phyloP scores from a whole-genome alignment of 2,797 vertebrate species.

The Phylloscopus collybita region DNA sequence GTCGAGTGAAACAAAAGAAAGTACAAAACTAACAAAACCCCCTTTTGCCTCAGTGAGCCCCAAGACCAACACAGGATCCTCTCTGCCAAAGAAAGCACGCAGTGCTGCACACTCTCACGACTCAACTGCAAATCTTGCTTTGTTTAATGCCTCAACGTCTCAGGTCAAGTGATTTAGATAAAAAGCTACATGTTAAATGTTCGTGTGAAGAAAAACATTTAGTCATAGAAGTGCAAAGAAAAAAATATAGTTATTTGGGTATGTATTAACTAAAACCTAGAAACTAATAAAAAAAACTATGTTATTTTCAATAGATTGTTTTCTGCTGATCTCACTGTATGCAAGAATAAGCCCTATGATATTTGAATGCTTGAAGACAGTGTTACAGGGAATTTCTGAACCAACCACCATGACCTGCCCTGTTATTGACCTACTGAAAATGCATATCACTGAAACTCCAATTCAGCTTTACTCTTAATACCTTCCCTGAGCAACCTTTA shows the following conservation, averaged over 20 bases:
- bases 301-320: not conserved
- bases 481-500: not conserved
- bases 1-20: slow-evolving; percentile 25
- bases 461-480: not conserved
- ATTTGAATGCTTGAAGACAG: not conserved
- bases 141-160: not conserved
- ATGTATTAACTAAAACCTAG: not conserved
- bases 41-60: slow-evolving; percentile 22
- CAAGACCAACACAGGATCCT: not conserved
- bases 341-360: not conserved
- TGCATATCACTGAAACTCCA: not conserved
- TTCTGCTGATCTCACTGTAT: not conserved
- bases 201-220: not conserved
- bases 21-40: slow-evolving; percentile 21
- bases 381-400: not conserved
- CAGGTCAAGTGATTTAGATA: slow-evolving; percentile 30
- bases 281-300: not conserved
- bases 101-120: not conserved
- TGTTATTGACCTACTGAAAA: not conserved
- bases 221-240: not conserved
- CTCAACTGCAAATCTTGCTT: not conserved
- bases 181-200: not conserved
- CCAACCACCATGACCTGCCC: not conserved
- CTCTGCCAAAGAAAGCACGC: not conserved
- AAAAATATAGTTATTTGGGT: not conserved